Percentiles rank a stretch among this genome's conserved stretches.
Evolutionary conservation across 2,797 vertebrate genomes (phyloP).

Genomic region (Arctocebus calabarensis): DNA sequence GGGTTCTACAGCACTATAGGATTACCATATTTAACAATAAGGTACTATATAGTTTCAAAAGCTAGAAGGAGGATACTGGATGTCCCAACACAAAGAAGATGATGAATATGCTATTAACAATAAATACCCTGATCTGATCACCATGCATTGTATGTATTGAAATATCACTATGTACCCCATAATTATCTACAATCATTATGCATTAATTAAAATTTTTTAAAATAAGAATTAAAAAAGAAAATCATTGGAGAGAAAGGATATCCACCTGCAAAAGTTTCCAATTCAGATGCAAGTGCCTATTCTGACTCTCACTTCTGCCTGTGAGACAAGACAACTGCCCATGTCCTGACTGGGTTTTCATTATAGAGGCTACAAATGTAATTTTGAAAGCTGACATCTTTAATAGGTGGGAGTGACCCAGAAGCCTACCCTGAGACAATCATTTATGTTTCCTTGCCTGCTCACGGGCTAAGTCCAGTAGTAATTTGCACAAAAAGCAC

Average conservation of each 20-base stretch:
- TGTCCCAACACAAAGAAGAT: neutral
- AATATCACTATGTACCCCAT: neutral
- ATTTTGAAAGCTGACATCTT: neutral
- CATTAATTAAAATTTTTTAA: neutral
- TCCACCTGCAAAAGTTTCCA: neutral
- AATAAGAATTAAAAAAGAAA: neutral
- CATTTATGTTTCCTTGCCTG: slow-evolving; percentile 9
- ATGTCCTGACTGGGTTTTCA: neutral
- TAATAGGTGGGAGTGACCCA: neutral
- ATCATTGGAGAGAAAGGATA: neutral
- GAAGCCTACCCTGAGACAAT: neutral
- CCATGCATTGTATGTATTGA: neutral
- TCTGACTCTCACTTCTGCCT: neutral
- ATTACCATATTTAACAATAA: neutral
- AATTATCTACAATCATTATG: neutral
- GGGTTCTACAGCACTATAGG: neutral
- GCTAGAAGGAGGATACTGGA: neutral
- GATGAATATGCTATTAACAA: neutral
- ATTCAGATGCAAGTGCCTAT: no score
- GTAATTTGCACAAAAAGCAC: slow-evolving; percentile 1
- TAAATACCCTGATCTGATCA: neutral
- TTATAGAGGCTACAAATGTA: neutral
- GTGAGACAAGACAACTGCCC: neutral
- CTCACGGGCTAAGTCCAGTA: neutral
- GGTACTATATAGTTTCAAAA: neutral